Percentiles rank a stretch among this genome's conserved stretches.
These are phyloP conservation scores for Rapana venosa DNA, from an alignment of 2,888 invertebrate genomes.

Conservation along the genomic window DNA sequence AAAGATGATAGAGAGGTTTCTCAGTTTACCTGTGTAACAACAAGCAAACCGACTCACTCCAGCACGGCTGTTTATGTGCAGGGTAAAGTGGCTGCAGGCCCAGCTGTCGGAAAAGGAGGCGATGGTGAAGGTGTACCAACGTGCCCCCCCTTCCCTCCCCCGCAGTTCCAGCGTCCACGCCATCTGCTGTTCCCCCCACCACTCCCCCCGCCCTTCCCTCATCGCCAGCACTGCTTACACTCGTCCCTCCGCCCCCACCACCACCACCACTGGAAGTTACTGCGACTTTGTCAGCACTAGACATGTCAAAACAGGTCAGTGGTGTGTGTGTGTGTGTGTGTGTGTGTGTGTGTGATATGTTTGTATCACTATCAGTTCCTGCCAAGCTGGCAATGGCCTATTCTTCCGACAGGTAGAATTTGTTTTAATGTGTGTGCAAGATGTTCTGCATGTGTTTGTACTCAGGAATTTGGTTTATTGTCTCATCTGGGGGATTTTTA, in stretches of 20 bases:
- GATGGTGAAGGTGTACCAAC: constrained; percentile 91
- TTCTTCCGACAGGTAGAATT: no score
- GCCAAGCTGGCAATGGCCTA: no score
- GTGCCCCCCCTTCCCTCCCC: constrained; percentile 75
- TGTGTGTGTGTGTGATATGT: neutral
- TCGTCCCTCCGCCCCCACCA: constrained; percentile 57
- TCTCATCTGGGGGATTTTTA: no score
- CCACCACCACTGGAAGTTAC: constrained; percentile 56
- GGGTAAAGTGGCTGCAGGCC: constrained; percentile 88
- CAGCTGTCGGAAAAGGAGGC: constrained; percentile 93
- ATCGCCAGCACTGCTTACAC: constrained; percentile 55
- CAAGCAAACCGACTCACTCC: no score
- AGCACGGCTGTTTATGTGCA: no score
- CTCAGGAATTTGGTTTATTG: no score
- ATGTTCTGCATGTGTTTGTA: no score
- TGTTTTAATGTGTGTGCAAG: no score
- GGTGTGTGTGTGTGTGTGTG: neutral
- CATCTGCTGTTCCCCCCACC: constrained; percentile 72
- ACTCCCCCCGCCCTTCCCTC: constrained; percentile 75
- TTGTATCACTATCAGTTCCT: neutral
- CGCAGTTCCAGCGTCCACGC: constrained; percentile 73
- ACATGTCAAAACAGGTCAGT: constrained; percentile 68
- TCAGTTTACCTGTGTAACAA: no score
- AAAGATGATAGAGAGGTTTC: no score
- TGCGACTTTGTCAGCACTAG: constrained; percentile 59